Evolutionary conservation across 2,797 vertebrate species (phyloP), one percentile per base, ranked within the genome.

Genomic region (Myiotriccus ornatus): DNA sequence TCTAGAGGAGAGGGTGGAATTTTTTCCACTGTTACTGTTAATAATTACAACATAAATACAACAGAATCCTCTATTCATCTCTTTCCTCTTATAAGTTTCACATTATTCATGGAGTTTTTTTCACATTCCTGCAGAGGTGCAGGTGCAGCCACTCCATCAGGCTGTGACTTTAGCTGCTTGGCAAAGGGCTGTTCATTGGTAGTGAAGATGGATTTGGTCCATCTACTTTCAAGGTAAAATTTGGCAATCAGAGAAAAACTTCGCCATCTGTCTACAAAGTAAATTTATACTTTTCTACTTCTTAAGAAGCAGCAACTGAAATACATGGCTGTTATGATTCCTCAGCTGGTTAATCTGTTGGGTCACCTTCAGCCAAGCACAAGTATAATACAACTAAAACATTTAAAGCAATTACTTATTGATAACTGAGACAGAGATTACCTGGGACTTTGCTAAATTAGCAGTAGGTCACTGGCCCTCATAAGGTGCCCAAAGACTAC

Each of bases 1-100:
- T 35, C 34, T 62, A 14, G 28, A 56, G 65, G 20, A 28, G 1
- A 8, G 49, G n/a, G 13, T 0, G 0, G 34, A 43, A 7, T 19
- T 35, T 49, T n/a, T 30, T 28, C 27, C 35, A 16, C 30, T 6
- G 2, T 34, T 59, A 2, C 60, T 47, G 24, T 47, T 37, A 53
- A 22, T 53, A 82, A 62, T 44, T 62, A 6, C 17, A 62, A 10
- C 2, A 2, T 3, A 12, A 8, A 9, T 35, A 22, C 14, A 55
- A 14, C 4, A 55, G 41, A 79, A 60, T 37, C 25, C 28, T 41
- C 22, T 55, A 3, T 35, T 65, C 24, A n/a, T 60, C 18, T 78
- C 49, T 77, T 41, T 65, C 4, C 41, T 60, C 16, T 32, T 23
- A 4, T 39, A 68, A 46, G 21, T 55, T 55, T 62, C 12, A 14